Conservation (phyloP, 2,113 vertebrate species). For the Halcyon malimbica region DNA sequence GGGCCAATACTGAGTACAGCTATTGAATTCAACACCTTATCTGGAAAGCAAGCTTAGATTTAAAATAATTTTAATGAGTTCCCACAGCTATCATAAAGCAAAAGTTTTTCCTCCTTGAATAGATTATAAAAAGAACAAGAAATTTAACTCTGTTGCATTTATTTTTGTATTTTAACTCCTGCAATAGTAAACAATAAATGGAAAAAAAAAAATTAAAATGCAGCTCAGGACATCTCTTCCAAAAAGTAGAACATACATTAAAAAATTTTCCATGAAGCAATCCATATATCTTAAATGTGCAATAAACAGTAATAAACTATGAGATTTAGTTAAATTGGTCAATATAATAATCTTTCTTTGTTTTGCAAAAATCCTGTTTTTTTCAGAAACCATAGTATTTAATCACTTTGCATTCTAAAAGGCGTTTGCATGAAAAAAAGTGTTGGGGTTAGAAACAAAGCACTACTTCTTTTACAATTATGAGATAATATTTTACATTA, state of each 20-base stretch:
- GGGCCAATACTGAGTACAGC: neutral
- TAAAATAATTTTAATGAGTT: neutral
- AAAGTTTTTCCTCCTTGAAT: neutral
- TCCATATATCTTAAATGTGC: neutral
- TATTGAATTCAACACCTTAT: neutral
- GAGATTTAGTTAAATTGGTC: neutral
- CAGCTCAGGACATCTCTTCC: neutral
- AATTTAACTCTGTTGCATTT: neutral
- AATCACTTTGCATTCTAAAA: neutral
- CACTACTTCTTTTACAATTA: neutral
- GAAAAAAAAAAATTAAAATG: neutral
- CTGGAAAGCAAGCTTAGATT: neutral
- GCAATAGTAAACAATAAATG: neutral
- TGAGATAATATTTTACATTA: neutral
- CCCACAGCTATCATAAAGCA: neutral
- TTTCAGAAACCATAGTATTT: neutral
- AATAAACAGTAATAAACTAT: neutral
- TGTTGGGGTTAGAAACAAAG: neutral
- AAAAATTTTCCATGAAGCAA: neutral
- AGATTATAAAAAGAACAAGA: neutral
- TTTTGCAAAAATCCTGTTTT: neutral
- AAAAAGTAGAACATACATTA: neutral
- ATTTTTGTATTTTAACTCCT: neutral
- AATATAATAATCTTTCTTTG: neutral
- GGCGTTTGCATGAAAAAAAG: neutral